Percentiles rank a stretch among this genome's conserved stretches.
phyloP scores from a whole-genome alignment of 2,113 vertebrate species.

The Myotis davidii region DNA sequence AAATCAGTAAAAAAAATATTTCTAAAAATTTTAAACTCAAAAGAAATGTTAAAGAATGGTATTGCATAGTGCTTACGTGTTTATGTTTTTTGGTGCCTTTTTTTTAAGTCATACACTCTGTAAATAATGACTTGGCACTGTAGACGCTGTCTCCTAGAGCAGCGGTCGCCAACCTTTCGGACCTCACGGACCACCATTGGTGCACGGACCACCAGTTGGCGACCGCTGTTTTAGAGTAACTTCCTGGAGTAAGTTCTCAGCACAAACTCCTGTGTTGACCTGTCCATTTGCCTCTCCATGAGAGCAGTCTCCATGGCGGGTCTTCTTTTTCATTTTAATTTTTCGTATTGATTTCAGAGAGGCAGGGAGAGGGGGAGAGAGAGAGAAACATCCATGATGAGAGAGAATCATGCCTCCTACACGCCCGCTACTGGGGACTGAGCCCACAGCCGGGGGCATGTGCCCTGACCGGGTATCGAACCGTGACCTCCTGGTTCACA shows the following conservation, averaged over 20 bases:
- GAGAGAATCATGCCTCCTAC: not conserved
- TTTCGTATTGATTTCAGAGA: not conserved
- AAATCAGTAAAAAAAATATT: no score
- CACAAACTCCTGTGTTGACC: not conserved
- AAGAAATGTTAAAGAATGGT: slow-evolving; percentile 25
- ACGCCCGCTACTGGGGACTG: fast-evolving
- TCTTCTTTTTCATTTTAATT: not conserved
- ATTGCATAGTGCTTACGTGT: slow-evolving; percentile 46
- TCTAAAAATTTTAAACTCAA: no score
- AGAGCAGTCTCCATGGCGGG: not conserved
- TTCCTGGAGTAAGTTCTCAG: not conserved
- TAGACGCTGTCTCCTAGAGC: not conserved
- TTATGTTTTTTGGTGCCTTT: not conserved
- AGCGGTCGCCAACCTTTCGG: no score
- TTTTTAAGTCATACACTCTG: not conserved
- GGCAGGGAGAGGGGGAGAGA: not conserved
- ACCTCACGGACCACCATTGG: no score
- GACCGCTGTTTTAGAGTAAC: not conserved
- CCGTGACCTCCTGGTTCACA: not conserved
- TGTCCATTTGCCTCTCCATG: not conserved
- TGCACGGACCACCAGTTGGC: no score
- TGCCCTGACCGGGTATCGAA: not conserved
- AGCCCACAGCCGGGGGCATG: not conserved
- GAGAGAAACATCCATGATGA: not conserved
- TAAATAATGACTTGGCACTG: not conserved